Conservation (phyloP, 35 echinoderm and acorn worm genomes). For the Stichopus chloronotus region DNA sequence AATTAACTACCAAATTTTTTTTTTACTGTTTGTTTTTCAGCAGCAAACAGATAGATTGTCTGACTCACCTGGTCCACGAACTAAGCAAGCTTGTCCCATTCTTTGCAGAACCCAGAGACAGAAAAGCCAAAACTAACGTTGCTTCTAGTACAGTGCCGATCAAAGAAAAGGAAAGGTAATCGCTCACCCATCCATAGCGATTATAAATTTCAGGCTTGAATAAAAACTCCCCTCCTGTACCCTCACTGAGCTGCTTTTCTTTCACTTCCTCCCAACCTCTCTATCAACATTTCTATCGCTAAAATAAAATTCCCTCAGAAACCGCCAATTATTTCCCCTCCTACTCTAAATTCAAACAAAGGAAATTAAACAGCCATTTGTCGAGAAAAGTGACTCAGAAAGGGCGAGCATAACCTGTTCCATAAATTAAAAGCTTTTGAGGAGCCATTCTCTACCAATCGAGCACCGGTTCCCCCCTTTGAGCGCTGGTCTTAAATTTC, state of each 20-base stretch:
- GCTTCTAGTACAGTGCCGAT: background rate
- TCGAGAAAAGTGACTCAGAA: slow-evolving; percentile 8
- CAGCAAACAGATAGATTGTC: background rate
- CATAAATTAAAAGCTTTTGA: background rate
- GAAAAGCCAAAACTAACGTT: background rate
- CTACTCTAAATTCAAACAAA: background rate
- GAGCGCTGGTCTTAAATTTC: background rate
- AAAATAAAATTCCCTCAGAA: background rate
- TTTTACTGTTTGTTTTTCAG: no score
- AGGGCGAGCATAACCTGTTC: background rate
- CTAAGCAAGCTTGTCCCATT: slow-evolving; percentile 20
- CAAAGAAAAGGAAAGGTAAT: background rate
- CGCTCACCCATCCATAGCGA: background rate
- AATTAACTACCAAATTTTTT: no score
- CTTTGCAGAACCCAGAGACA: background rate
- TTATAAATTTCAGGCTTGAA: background rate
- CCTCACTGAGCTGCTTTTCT: background rate
- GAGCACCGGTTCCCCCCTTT: background rate
- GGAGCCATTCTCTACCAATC: slow-evolving; percentile 9
- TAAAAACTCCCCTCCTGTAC: background rate
- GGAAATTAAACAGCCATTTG: slow-evolving; percentile 1
- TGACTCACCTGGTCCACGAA: slow-evolving; percentile 16
- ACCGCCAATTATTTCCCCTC: background rate
- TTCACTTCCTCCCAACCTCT: background rate
- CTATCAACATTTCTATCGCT: background rate